These are phyloP conservation scores for Alloscopus bannaensis DNA, from an alignment of 2,888 invertebrate species.

Conservation along the genomic window DNA sequence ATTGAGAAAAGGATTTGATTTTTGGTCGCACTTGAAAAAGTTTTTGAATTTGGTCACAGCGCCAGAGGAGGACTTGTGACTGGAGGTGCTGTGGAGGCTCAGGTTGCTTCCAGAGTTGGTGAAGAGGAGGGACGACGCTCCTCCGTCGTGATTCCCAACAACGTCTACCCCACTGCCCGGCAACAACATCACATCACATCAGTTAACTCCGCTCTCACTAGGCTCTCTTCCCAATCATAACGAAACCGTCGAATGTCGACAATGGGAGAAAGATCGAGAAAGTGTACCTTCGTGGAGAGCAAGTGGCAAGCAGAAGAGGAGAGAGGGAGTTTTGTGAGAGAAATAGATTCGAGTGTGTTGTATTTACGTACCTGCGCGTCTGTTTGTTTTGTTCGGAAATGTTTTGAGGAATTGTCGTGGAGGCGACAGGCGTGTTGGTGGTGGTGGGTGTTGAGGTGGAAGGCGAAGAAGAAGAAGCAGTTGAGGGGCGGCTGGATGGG, in stretches of 20 bases:
- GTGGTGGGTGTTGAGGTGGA: slow-evolving; percentile 22
- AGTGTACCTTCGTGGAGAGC: not conserved
- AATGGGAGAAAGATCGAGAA: too few species aligned
- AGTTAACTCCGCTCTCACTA: not conserved
- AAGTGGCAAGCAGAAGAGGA: not conserved
- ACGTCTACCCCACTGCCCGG: slow-evolving; percentile 57
- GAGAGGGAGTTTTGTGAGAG: too few species aligned
- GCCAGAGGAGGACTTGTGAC: slow-evolving; percentile 84
- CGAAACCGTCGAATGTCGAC: too few species aligned
- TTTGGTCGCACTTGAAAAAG: slow-evolving; percentile 92
- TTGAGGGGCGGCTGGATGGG: slow-evolving; percentile 55
- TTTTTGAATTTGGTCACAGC: slow-evolving; percentile 92
- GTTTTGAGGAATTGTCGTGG: slow-evolving; percentile 50
- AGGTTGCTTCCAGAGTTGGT: slow-evolving; percentile 46
- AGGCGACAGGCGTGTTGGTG: slow-evolving; percentile 43
- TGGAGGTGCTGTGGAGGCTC: slow-evolving; percentile 74
- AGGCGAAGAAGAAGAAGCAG: slow-evolving; percentile 35
- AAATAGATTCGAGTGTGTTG: too few species aligned
- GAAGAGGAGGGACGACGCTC: slow-evolving; percentile 47
- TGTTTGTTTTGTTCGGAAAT: slow-evolving; percentile 59
- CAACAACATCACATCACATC: not conserved
- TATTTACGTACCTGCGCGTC: slow-evolving; percentile 53
- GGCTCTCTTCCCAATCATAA: too few species aligned
- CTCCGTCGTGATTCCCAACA: slow-evolving; percentile 39
- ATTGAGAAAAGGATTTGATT: too few species aligned